These are phyloP conservation scores for Oryzias curvinotus DNA, from an alignment of 2,113 vertebrate species.

Conservation along the genomic window DNA sequence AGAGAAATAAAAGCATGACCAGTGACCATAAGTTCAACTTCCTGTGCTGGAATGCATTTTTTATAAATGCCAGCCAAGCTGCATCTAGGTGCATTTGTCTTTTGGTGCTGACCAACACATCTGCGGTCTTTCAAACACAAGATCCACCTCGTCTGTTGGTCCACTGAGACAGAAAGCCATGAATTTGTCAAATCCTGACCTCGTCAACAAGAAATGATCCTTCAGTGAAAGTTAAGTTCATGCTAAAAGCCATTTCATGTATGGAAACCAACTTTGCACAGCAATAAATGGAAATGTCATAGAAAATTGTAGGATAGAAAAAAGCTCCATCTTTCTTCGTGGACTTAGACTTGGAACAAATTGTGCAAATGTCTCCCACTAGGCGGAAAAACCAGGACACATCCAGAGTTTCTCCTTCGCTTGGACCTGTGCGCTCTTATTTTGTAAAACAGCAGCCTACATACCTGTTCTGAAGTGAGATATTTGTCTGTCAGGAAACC, in stretches of 20 bases:
- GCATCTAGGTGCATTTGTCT: slow-evolving; percentile 43
- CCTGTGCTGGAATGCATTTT: slow-evolving; percentile 40
- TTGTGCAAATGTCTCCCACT: no score
- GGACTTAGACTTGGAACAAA: no score
- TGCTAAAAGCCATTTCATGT: slow-evolving; percentile 38
- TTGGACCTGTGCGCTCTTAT: no score
- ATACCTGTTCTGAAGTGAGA: no score
- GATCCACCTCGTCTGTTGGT: background rate
- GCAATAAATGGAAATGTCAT: background rate
- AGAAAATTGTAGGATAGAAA: no score
- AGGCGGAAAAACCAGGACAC: no score
- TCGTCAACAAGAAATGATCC: background rate
- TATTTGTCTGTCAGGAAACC: no score
- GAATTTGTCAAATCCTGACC: background rate
- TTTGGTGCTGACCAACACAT: slow-evolving; percentile 23
- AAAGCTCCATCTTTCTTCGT: no score
- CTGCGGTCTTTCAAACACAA: slow-evolving; percentile 16
- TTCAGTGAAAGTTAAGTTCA: slow-evolving; percentile 11
- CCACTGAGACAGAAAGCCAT: background rate
- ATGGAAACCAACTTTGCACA: slow-evolving; percentile 1
- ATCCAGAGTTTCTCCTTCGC: no score
- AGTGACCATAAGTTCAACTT: slow-evolving; percentile 23
- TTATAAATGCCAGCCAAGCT: slow-evolving; percentile 40
- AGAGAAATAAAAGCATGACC: slow-evolving; percentile 21
- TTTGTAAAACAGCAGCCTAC: no score